These are phyloP conservation scores for Chaetogeoica ovagalla DNA, from an alignment of 2,888 invertebrate species.

Conservation along the genomic window DNA sequence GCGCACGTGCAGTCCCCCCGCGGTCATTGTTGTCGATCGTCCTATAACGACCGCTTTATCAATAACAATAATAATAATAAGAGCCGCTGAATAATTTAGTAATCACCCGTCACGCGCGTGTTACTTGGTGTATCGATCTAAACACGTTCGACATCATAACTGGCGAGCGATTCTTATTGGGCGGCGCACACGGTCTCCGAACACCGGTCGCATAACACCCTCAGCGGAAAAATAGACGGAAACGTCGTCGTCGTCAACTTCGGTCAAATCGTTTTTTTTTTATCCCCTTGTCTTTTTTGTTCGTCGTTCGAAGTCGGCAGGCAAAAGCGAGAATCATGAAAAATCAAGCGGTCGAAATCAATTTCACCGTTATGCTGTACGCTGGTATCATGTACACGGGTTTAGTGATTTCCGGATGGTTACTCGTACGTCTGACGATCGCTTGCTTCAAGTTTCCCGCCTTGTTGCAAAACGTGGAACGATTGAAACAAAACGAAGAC, in stretches of 20 bases:
- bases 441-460: constrained; percentile 34
- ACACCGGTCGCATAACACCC: not conserved
- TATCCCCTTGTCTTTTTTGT: not conserved
- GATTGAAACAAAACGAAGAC: not conserved
- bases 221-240: not conserved
- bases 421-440: constrained; percentile 32
- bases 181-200: not conserved
- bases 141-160: not conserved
- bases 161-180: not conserved
- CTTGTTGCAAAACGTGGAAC: not conserved
- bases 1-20: no score
- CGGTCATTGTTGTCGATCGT: no score
- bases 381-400: constrained; percentile 28
- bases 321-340: not conserved
- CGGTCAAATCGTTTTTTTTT: no score
- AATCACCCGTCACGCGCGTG: not conserved
- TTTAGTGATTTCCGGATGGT: constrained; percentile 35
- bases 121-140: constrained; percentile 1
- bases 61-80: not conserved
- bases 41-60: not conserved
- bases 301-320: not conserved
- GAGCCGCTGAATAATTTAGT: constrained; percentile 16
- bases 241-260: not conserved
- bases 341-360: constrained; percentile 12
- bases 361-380: constrained; percentile 26